Conservation (phyloP, 2,888 invertebrate genomes). For the Orthosia incerta region DNA sequence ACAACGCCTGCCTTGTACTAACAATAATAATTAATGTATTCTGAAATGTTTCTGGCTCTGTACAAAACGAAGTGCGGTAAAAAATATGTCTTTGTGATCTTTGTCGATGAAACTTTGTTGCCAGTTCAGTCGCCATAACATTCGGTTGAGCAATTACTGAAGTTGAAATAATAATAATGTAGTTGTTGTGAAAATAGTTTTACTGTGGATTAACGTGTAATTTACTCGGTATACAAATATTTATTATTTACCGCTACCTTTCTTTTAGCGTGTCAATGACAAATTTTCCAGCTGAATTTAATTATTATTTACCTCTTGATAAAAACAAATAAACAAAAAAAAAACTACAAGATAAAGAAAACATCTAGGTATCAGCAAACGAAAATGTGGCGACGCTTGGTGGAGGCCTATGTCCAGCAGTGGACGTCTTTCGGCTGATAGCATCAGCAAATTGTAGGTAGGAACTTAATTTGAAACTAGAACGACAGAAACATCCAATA, state of each 20-base stretch:
- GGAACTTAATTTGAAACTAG: constrained; percentile 15
- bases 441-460: background rate
- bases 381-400: too few species aligned
- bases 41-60: constrained; percentile 32
- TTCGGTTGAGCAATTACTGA: constrained; percentile 14
- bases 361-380: too few species aligned
- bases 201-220: background rate
- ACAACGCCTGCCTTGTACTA: constrained; percentile 45
- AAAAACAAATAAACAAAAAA: background rate
- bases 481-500: constrained; percentile 15
- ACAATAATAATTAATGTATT: constrained; percentile 59
- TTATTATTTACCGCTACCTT: too few species aligned
- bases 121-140: constrained; percentile 40
- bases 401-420: too few species aligned
- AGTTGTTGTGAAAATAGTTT: background rate
- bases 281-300: too few species aligned
- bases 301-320: background rate
- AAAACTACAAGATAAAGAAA: background rate
- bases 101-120: constrained; percentile 24
- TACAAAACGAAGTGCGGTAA: constrained; percentile 12
- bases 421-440: too few species aligned
- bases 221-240: background rate
- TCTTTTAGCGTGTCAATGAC: too few species aligned
- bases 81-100: constrained; percentile 45
- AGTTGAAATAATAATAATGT: constrained; percentile 13